phyloP scores from a whole-genome alignment of 1,140 invertebrate species.

The Drosophila kohkoa region DNA sequence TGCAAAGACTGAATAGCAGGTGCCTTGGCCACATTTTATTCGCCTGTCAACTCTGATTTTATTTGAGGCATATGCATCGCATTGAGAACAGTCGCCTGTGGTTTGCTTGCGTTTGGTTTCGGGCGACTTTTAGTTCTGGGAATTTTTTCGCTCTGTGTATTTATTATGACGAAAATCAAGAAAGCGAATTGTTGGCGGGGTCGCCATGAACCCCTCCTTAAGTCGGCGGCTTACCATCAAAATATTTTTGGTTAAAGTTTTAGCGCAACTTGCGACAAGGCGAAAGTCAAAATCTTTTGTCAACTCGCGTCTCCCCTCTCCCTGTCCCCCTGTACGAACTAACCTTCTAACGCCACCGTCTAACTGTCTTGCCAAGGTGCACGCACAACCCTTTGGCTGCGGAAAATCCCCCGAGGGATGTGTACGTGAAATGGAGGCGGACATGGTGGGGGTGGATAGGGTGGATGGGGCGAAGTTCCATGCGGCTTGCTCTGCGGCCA shows the following conservation, averaged over 20 bases:
- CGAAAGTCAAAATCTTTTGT: slow-evolving; percentile 76
- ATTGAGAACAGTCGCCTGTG: too few relatives aligned
- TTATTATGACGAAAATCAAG: slow-evolving; percentile 58
- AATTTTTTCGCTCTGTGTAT: slow-evolving; percentile 47
- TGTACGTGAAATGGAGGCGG: slow-evolving; percentile 56
- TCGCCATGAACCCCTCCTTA: slow-evolving; percentile 23
- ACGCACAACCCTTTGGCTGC: slow-evolving; percentile 71
- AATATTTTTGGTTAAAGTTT: slow-evolving; percentile 77
- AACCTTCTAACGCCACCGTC: neutral
- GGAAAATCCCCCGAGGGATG: slow-evolving; percentile 51
- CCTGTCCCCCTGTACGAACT: neutral
- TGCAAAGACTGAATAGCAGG: too few relatives aligned
- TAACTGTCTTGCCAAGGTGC: slow-evolving; percentile 53
- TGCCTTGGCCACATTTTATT: too few relatives aligned
- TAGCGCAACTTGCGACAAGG: slow-evolving; percentile 56
- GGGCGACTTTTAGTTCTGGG: neutral
- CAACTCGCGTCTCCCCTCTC: slow-evolving; percentile 28
- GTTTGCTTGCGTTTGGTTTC: too few relatives aligned
- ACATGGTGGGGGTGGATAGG: neutral
- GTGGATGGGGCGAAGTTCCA: slow-evolving; percentile 5
- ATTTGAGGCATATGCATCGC: too few relatives aligned
- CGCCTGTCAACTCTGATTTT: too few relatives aligned
- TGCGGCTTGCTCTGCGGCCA: slow-evolving; percentile 63
- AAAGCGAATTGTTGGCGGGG: slow-evolving; percentile 41
- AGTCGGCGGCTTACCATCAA: slow-evolving; percentile 45